phyloP scores from a whole-genome alignment of 37 sponge, comb jelly and placozoan genomes.

The Aplysina aerophoba region DNA sequence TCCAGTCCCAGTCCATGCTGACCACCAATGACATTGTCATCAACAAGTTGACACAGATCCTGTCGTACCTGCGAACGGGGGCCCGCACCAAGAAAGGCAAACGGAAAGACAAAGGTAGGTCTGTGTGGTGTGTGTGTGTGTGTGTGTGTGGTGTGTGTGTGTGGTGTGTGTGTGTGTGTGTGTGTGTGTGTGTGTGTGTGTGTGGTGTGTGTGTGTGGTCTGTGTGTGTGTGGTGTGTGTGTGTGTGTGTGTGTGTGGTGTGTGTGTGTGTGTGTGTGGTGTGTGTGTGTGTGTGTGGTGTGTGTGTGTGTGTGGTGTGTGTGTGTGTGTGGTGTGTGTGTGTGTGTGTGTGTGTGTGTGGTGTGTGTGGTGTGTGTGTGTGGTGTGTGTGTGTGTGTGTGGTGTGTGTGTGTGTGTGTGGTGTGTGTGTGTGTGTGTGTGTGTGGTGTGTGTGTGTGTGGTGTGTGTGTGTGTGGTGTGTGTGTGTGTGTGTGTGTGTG shows the following conservation, averaged over 20 bases:
- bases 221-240: slow-evolving; percentile 14
- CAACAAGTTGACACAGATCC: slow-evolving; percentile 99
- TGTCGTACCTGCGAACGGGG: slow-evolving; percentile 93
- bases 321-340: neutral
- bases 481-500: neutral
- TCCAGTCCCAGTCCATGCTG: slow-evolving; percentile 70
- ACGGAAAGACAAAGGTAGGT: slow-evolving; percentile 80
- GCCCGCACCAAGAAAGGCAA: slow-evolving; percentile 73
- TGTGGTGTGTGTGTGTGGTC: neutral
- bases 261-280: slow-evolving; percentile 21
- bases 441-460: slow-evolving; percentile 30
- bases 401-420: slow-evolving; percentile 10
- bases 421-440: slow-evolving; percentile 22
- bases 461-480: neutral
- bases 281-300: neutral
- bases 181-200: neutral
- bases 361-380: neutral
- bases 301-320: neutral
- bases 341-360: neutral
- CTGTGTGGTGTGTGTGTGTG: too few species aligned
- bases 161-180: too few species aligned
- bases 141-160: too few species aligned
- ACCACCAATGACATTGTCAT: slow-evolving; percentile 97
- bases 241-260: slow-evolving; percentile 32
- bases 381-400: neutral